These are phyloP conservation scores for Enteromius anoplus DNA, from an alignment of 2,797 vertebrate species.

Conservation along the genomic window DNA sequence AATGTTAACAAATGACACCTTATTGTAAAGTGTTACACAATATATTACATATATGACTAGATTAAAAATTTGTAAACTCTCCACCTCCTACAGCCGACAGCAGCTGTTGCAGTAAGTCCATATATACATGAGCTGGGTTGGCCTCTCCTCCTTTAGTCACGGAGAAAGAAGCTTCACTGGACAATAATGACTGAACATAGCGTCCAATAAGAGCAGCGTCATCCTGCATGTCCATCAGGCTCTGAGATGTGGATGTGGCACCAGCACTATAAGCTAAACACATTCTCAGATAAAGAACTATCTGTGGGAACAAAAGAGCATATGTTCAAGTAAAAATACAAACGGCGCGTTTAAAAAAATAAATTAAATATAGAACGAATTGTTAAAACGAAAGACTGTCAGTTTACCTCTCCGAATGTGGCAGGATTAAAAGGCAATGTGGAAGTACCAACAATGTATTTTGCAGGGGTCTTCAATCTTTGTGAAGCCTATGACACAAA, in stretches of 20 bases:
- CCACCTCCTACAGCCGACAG: conserved; percentile 91
- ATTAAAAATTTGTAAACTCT: background rate
- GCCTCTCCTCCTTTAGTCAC: conserved; percentile 81
- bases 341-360: background rate
- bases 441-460: conserved; percentile 90
- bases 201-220: conserved; percentile 91
- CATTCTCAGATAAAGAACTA: conserved; percentile 94
- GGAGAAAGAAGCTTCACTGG: conserved; percentile 74
- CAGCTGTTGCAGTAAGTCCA: conserved; percentile 93
- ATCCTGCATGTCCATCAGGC: conserved; percentile 93
- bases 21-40: too few relatives aligned
- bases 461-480: conserved; percentile 93
- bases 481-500: conserved; percentile 85
- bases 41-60: too few relatives aligned
- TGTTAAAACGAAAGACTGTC: background rate
- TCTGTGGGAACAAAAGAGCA: conserved; percentile 72
- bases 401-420: conserved; percentile 91
- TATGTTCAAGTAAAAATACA: background rate
- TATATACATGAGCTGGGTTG: conserved; percentile 90
- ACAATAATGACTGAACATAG: conserved; percentile 86
- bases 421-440: conserved; percentile 95
- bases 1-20: too few relatives aligned
- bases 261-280: conserved; percentile 94
- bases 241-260: conserved; percentile 83
- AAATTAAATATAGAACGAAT: background rate